Conservation (phyloP, 2,888 invertebrate genomes). For the Parascotia fuliginaria region DNA sequence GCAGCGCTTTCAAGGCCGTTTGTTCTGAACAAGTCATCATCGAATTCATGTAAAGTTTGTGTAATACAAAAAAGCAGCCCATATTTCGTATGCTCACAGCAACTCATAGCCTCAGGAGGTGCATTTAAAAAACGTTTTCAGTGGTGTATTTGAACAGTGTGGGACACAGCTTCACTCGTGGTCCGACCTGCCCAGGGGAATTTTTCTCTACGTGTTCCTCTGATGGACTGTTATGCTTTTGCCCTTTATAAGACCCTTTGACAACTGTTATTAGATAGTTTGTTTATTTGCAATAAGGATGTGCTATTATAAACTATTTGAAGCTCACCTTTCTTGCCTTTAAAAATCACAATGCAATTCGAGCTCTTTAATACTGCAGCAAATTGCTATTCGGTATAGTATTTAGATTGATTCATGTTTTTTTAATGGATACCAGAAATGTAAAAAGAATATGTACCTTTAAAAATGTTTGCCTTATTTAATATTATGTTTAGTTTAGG, state of each 20-base stretch:
- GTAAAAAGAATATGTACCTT: too few relatives aligned
- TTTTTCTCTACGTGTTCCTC: constrained; percentile 35
- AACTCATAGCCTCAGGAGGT: constrained; percentile 30
- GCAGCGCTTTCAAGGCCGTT: too few relatives aligned
- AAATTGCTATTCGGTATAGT: constrained; percentile 10
- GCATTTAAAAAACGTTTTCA: constrained; percentile 41
- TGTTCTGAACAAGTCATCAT: too few relatives aligned
- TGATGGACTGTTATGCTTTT: constrained; percentile 44
- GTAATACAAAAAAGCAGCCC: neutral
- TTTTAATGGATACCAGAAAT: too few relatives aligned
- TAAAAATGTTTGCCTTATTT: too few relatives aligned
- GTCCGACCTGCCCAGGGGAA: constrained; percentile 56
- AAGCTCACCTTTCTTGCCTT: neutral
- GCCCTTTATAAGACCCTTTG: constrained; percentile 41
- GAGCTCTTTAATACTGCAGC: constrained; percentile 12
- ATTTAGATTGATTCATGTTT: neutral
- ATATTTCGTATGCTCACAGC: constrained; percentile 11
- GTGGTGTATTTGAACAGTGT: constrained; percentile 38
- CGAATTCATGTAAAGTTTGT: neutral
- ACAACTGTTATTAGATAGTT: constrained; percentile 12
- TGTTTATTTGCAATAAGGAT: neutral
- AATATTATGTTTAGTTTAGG: too few relatives aligned
- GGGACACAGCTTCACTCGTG: constrained; percentile 23
- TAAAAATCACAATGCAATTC: constrained; percentile 1
- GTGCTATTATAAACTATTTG: constrained; percentile 1